Conservation (phyloP, 2,113 vertebrate genomes). For the Microcebus tavaratra region DNA sequence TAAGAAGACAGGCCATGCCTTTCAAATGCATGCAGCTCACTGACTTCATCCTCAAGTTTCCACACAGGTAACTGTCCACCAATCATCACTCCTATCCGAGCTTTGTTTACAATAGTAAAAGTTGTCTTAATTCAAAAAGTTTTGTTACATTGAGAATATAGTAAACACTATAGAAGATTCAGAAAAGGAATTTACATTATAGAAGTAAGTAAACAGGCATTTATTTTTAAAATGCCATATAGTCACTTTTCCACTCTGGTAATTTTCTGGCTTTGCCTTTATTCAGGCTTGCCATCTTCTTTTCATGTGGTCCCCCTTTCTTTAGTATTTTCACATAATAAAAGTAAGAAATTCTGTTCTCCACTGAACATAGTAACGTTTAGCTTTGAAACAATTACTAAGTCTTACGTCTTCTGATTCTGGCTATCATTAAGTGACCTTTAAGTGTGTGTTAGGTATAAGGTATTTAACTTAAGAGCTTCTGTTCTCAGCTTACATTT, state of each 20-base stretch:
- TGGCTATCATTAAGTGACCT: neutral
- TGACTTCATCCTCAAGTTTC: conserved; percentile 96
- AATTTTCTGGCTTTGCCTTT: neutral
- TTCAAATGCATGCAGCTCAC: conserved; percentile 94
- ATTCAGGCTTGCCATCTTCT: neutral
- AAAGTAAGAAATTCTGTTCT: neutral
- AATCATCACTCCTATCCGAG: no score
- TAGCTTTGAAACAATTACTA: neutral
- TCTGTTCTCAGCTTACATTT: neutral
- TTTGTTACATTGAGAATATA: neutral
- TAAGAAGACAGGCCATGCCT: conserved; percentile 95
- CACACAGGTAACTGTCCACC: conserved; percentile 87
- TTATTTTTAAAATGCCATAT: neutral
- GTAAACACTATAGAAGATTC: neutral
- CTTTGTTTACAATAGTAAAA: neutral
- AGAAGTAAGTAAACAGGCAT: no score
- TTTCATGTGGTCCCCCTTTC: neutral
- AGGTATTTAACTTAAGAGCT: neutral
- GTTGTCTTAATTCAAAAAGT: neutral
- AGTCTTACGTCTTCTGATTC: fast-evolving
- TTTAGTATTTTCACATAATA: neutral
- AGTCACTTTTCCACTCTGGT: neutral
- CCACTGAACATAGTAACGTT: neutral
- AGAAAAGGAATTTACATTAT: neutral
- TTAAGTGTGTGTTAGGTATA: neutral